A percentile compares a stretch with the other conserved stretches of the same genome.
These are phyloP conservation scores for Acrossocheilus fasciatus DNA, from an alignment of 2,797 vertebrate genomes.

Conservation along the genomic window DNA sequence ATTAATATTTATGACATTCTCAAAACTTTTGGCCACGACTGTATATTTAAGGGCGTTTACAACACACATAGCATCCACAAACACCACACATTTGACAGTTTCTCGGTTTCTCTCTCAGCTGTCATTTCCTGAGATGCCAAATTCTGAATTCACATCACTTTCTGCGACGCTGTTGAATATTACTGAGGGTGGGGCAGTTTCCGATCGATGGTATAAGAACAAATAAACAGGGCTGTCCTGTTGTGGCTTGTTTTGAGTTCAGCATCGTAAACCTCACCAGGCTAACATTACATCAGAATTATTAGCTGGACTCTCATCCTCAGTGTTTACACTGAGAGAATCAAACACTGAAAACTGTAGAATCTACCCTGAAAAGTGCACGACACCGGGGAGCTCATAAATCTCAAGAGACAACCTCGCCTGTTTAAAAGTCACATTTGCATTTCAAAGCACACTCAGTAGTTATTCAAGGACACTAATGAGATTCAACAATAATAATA, in stretches of 20 bases:
- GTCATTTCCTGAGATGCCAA: conserved; percentile 20
- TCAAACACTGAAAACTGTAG: neutral
- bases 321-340: neutral
- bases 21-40: too few species aligned
- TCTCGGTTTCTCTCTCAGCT: neutral
- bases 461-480: neutral
- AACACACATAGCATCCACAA: neutral
- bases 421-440: neutral
- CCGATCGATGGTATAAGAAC: neutral
- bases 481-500: neutral
- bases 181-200: neutral
- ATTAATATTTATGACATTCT: too few species aligned
- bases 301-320: neutral
- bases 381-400: neutral
- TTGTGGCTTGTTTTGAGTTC: neutral
- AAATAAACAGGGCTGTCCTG: neutral
- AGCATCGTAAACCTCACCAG: neutral
- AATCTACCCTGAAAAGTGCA: neutral
- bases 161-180: neutral
- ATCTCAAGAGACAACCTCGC: neutral
- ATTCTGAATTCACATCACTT: neutral
- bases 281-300: neutral
- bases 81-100: neutral
- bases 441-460: conserved; percentile 28
- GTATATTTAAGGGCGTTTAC: conserved; percentile 6